Base-by-base conservation (phyloP, 1,140 invertebrate genomes). In the Scaptomyza montana region DNA sequence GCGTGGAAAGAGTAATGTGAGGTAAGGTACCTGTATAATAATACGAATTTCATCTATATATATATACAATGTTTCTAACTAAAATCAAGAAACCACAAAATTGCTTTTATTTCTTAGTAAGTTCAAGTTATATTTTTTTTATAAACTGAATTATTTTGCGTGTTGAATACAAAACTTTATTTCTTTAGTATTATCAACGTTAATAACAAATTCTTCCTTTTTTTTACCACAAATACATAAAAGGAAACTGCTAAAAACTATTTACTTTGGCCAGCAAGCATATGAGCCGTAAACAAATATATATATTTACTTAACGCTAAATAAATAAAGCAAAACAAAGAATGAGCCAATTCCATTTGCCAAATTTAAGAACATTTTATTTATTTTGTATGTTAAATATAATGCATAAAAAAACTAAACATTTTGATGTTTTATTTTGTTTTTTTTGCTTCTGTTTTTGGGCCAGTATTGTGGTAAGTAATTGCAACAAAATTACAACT, bases 311-410 rank as follows among this genome's bases (percentile, higher is more conserved):
- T 36, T 10, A 19, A 16, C 13, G 51, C 51, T 39, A 54, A 16
- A 39, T 54, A 54, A 36, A 54, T 54, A 54, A 39, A 54, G 3
- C 30, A 16, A 53, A 36, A 16, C 8, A 13, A 10, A 28, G 3
- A 33, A 36, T 0, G 8, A 36, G 19, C 13, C 9, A 16, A 19
- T 54, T 19, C n/a, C 30, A 54, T 36, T 54, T 54, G 3, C 7
- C 28, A 36, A 54, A 54, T 54, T 19, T 8, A 53, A 3, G 30
- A 54, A 39, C 51, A 54, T 12, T 33, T 53, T 36, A 16, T 53
- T 19, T 36, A 54, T 54, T 54, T 8, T 1, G 12, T 1, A n/a
- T 3, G 39, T 43, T 43, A 5, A n/a, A 43, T 43, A 0, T 12
- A 54, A 19, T n/a, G 33, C 51, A 13, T 36, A 16, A 12, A 7